Evolutionary conservation across 2,797 vertebrate species (phyloP).

Genomic region (Helicolenus hilgendorfi): DNA sequence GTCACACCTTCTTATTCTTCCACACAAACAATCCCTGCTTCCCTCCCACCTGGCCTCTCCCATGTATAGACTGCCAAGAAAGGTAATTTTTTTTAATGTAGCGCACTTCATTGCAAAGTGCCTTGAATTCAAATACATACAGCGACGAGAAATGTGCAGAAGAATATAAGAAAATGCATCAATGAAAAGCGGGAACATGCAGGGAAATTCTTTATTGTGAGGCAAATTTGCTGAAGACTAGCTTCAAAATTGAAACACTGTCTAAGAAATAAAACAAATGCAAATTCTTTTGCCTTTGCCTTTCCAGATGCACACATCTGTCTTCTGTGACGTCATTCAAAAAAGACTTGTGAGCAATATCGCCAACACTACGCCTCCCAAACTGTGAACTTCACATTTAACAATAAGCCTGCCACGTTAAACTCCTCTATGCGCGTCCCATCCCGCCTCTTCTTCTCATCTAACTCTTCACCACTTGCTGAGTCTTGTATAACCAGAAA

Average conservation of each 20-base stretch:
- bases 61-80: not conserved
- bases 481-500: slow-evolving; percentile 54
- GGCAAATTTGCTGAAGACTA: not conserved
- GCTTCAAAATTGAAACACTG: not conserved
- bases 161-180: not conserved
- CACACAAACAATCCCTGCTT: slow-evolving; percentile 70
- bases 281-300: no score
- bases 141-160: not conserved
- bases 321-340: slow-evolving; percentile 1
- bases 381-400: slow-evolving; percentile 11
- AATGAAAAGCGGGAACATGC: not conserved
- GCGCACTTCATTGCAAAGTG: not conserved
- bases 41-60: slow-evolving; percentile 5
- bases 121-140: not conserved
- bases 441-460: slow-evolving; percentile 21
- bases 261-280: not conserved
- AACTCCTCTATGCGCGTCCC: not conserved
- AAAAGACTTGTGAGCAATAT: not conserved
- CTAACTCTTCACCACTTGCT: slow-evolving; percentile 12
- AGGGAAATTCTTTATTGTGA: not conserved
- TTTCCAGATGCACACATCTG: slow-evolving; percentile 16
- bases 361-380: not conserved
- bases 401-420: slow-evolving; percentile 1
- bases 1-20: slow-evolving; percentile 81
- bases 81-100: not conserved